These are phyloP conservation scores for Globodera ellingtonae DNA, from an alignment of 1,140 invertebrate species.

Conservation along the genomic window DNA sequence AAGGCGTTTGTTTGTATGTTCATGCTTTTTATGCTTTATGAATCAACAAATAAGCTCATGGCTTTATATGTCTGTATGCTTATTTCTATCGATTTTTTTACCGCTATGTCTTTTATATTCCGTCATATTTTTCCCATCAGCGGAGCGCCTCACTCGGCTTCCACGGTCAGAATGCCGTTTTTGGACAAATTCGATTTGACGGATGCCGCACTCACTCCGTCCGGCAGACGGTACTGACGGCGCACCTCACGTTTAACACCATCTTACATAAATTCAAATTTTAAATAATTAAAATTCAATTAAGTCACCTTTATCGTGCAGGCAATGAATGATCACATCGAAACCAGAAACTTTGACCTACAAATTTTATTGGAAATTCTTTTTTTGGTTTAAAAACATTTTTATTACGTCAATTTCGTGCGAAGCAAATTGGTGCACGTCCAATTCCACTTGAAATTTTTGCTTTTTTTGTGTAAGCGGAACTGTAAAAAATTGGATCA, in stretches of 20 bases:
- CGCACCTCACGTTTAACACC: background rate
- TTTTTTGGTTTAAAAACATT: background rate
- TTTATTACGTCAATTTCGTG: background rate
- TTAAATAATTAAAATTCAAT: no score
- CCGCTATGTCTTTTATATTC: background rate
- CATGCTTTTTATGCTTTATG: no score
- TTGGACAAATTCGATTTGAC: background rate
- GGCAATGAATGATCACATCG: constrained; percentile 21
- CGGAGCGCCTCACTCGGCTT: background rate
- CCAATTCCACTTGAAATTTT: background rate
- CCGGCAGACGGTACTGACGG: background rate
- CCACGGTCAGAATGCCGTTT: background rate
- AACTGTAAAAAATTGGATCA: background rate
- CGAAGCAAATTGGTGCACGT: background rate
- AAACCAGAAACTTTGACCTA: constrained; percentile 9
- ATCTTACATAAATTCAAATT: background rate
- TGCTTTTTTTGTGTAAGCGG: background rate
- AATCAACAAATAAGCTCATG: no score
- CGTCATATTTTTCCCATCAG: background rate
- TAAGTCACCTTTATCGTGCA: constrained; percentile 12
- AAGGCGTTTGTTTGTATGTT: no score
- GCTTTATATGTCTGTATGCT: no score
- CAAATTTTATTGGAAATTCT: background rate
- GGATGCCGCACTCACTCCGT: background rate
- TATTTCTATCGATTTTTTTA: no score